These are phyloP conservation scores for Ophion costatus DNA, from an alignment of 2,888 invertebrate species.

Conservation along the genomic window DNA sequence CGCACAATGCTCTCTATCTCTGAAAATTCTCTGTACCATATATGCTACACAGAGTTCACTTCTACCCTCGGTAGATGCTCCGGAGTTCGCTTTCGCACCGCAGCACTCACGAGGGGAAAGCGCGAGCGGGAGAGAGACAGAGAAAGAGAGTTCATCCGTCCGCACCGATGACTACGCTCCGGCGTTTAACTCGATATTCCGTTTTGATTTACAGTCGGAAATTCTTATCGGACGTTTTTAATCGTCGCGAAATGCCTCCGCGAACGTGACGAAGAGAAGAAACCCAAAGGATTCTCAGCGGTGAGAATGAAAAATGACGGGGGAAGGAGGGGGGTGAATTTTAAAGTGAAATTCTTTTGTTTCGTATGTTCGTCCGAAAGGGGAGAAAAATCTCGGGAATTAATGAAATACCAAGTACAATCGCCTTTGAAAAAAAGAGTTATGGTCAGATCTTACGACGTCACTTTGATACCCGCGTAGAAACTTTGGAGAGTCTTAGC, in stretches of 20 bases:
- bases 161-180: slow-evolving; percentile 74
- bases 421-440: not conserved
- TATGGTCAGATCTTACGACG: not conserved
- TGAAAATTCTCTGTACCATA: slow-evolving; percentile 40
- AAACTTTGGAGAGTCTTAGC: too few species aligned
- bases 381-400: not conserved
- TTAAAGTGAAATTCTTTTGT: slow-evolving; percentile 15
- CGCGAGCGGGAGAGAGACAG: slow-evolving; percentile 22
- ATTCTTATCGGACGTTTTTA: slow-evolving; percentile 72
- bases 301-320: slow-evolving; percentile 9
- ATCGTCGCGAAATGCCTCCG: slow-evolving; percentile 34
- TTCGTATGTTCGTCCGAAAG: not conserved
- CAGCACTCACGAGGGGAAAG: slow-evolving; percentile 31
- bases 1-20: slow-evolving; percentile 23
- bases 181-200: slow-evolving; percentile 76
- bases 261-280: not conserved
- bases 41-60: slow-evolving; percentile 33
- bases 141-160: slow-evolving; percentile 69
- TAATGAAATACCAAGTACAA: not conserved
- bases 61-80: slow-evolving; percentile 58
- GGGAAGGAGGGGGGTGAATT: not conserved
- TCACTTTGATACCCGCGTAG: too few species aligned
- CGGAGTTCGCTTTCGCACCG: slow-evolving; percentile 48
- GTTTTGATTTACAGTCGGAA: slow-evolving; percentile 76
- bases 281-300: not conserved